These are phyloP conservation scores for Clarias pachynema DNA, from an alignment of 2,797 vertebrate species.

Conservation along the genomic window DNA sequence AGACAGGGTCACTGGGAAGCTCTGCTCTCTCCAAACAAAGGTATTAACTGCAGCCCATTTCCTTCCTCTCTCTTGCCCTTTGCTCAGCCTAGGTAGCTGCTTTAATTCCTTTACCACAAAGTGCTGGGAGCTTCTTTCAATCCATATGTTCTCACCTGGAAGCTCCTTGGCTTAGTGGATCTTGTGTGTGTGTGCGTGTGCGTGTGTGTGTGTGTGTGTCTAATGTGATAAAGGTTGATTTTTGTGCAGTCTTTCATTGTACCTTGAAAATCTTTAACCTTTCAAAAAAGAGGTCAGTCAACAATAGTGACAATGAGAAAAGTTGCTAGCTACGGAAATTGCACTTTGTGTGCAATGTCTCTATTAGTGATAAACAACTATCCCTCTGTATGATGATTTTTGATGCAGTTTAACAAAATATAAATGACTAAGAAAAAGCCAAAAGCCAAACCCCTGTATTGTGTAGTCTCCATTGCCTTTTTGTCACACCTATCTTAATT, in stretches of 20 bases:
- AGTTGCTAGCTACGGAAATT: constrained; percentile 45
- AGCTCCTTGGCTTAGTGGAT: constrained; percentile 7
- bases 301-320: constrained; percentile 45
- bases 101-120: constrained; percentile 57
- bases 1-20: constrained; percentile 67
- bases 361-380: constrained; percentile 56
- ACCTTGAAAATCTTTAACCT: background rate
- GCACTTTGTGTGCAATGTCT: constrained; percentile 52
- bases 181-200: constrained; percentile 15
- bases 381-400: constrained; percentile 19
- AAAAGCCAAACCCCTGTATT: constrained; percentile 26
- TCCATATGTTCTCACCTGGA: constrained; percentile 24
- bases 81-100: constrained; percentile 56
- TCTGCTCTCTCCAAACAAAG: constrained; percentile 73
- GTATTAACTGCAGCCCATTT: constrained; percentile 74
- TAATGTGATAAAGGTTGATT: background rate
- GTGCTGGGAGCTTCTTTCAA: constrained; percentile 26
- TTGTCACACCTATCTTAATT: constrained; percentile 37
- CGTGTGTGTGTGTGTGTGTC: background rate
- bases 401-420: constrained; percentile 32
- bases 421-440: constrained; percentile 3
- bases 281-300: constrained; percentile 23
- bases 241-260: background rate
- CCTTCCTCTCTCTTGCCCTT: constrained; percentile 69
- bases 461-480: constrained; percentile 23